Evolutionary conservation across 1,140 invertebrate genomes (phyloP).

Genomic region (Augochlora pura): DNA sequence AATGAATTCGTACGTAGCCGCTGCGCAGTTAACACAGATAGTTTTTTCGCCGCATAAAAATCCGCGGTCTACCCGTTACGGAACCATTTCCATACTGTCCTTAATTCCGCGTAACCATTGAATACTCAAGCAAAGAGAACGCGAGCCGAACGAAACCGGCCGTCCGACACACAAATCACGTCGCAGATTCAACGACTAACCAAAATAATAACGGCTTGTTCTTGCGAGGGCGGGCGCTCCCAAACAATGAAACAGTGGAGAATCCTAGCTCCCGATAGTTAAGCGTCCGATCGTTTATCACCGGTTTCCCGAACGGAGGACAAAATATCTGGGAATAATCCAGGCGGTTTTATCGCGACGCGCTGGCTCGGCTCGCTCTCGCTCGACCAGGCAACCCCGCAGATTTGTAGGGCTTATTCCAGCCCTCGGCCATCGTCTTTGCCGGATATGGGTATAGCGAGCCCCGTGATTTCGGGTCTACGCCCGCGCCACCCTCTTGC

Average conservation of each 20-base stretch:
- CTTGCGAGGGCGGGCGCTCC: background rate
- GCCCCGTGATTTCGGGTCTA: slow-evolving; percentile 31
- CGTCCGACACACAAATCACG: too few species aligned
- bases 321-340: slow-evolving; percentile 8
- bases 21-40: too few species aligned
- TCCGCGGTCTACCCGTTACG: too few species aligned
- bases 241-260: background rate
- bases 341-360: slow-evolving; percentile 18
- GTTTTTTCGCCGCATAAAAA: too few species aligned
- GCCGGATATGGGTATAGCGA: too few species aligned
- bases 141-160: too few species aligned
- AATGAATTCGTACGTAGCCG: too few species aligned
- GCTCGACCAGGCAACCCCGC: background rate
- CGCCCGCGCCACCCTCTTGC: slow-evolving; percentile 3
- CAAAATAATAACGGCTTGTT: background rate
- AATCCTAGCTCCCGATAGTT: background rate
- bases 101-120: too few species aligned
- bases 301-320: slow-evolving; percentile 7
- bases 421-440: slow-evolving; percentile 30
- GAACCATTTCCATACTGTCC: too few species aligned
- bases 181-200: background rate
- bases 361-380: background rate
- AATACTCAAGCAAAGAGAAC: too few species aligned
- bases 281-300: background rate
- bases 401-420: slow-evolving; percentile 34